These are phyloP conservation scores for Lasioglossum oenotherae DNA, from an alignment of 2,888 invertebrate species.

Conservation along the genomic window DNA sequence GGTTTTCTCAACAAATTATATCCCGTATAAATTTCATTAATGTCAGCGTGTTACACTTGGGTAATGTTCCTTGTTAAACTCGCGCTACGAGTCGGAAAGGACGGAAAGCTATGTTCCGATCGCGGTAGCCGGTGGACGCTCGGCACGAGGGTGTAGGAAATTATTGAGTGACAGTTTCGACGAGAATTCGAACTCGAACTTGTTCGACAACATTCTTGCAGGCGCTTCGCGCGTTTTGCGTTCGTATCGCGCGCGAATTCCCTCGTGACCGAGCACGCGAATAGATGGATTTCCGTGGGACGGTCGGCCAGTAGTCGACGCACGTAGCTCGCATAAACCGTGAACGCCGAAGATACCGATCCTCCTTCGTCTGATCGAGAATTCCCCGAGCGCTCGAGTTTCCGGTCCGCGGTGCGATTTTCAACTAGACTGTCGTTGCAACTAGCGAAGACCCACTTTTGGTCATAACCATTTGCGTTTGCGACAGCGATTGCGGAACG, in stretches of 20 bases:
- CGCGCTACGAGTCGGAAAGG: not conserved
- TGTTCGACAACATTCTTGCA: conserved; percentile 14
- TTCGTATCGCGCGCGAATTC: conserved; percentile 38
- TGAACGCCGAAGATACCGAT: not conserved
- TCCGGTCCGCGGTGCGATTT: not conserved
- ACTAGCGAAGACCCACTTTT: not conserved
- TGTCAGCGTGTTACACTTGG: too few relatives aligned
- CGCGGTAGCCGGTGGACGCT: not conserved
- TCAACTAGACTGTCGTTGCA: not conserved
- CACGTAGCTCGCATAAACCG: conserved; percentile 38
- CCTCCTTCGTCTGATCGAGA: conserved; percentile 8
- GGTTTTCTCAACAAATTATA: too few relatives aligned
- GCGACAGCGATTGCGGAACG: not conserved
- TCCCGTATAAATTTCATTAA: too few relatives aligned
- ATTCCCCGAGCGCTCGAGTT: not conserved
- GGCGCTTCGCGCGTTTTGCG: not conserved
- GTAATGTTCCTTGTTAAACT: too few relatives aligned
- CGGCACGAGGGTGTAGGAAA: not conserved
- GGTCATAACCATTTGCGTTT: too few relatives aligned
- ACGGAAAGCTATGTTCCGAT: not conserved
- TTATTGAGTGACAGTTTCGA: not conserved
- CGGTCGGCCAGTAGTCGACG: not conserved
- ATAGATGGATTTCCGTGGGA: conserved; percentile 38
- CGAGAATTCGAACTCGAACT: not conserved
- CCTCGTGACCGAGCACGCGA: conserved; percentile 58